A percentile compares a stretch with the other conserved stretches of the same genome.
Conservation (phyloP, 2,888 invertebrate species). For the Plebejus melissa region DNA sequence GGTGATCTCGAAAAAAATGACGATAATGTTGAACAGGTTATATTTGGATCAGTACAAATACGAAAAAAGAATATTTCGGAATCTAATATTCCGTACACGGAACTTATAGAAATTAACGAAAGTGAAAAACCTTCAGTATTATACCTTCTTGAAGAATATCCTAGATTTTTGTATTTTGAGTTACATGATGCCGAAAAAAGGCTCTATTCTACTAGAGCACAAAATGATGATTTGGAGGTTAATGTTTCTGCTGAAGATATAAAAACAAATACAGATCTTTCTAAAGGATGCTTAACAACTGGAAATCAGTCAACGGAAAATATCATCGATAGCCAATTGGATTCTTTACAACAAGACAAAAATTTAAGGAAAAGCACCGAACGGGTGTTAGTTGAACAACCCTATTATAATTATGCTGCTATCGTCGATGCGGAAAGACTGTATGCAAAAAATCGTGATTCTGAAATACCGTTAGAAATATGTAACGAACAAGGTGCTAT, state of each 20-base stretch:
- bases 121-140: neutral
- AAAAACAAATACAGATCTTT: neutral
- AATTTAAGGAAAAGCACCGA: neutral
- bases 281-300: neutral
- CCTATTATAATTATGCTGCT: conserved; percentile 11
- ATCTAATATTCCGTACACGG: conserved; percentile 52
- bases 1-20: conserved; percentile 42
- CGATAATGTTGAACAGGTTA: conserved; percentile 70
- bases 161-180: conserved; percentile 24
- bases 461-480: neutral
- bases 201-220: conserved; percentile 2
- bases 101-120: conserved; percentile 45
- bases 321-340: neutral
- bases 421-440: conserved; percentile 10
- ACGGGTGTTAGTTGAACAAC: neutral
- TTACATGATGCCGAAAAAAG: conserved; percentile 26
- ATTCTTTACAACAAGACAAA: neutral
- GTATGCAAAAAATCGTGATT: neutral
- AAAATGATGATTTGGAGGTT: neutral
- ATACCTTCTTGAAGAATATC: neutral
- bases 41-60: conserved; percentile 82
- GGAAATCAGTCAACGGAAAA: neutral
- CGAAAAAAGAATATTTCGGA: conserved; percentile 53
- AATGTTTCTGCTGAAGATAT: neutral
- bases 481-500: neutral